These are phyloP conservation scores for Dipus sagitta DNA, from an alignment of 2,797 vertebrate species.

Conservation along the genomic window DNA sequence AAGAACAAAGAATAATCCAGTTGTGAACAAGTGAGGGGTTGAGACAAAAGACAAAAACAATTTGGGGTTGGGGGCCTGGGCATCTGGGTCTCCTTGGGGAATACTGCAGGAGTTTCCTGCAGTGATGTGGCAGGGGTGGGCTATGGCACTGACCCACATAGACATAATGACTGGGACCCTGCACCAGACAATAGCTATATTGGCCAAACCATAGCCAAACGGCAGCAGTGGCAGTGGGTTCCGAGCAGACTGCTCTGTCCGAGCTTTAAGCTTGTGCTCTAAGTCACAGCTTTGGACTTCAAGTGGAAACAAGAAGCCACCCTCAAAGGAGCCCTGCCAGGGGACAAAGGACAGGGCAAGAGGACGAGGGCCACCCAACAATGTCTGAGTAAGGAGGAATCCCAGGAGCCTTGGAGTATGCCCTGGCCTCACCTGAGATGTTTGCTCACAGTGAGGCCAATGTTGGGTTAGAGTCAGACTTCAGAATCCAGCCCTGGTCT, in stretches of 20 bases:
- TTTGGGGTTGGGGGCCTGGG: constrained; percentile 74
- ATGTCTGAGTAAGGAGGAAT: not conserved
- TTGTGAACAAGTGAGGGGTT: not conserved
- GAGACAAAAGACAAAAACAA: not conserved
- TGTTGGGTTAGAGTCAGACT: not conserved
- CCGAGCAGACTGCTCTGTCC: not conserved
- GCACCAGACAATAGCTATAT: not conserved
- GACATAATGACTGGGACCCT: not conserved
- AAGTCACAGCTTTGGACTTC: not conserved
- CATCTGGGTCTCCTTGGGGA: not conserved
- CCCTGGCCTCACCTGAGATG: not conserved
- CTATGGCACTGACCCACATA: not conserved
- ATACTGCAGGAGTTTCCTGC: not conserved
- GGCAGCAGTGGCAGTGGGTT: not conserved
- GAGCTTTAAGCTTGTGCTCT: not conserved
- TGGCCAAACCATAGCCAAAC: not conserved
- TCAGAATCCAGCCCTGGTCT: not conserved
- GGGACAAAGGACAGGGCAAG: not conserved
- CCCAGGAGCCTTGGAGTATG: not conserved
- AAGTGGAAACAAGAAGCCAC: not conserved
- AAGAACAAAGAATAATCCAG: not conserved
- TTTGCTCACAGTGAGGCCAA: not conserved
- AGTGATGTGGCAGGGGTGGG: too few species aligned
- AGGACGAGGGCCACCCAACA: not conserved
- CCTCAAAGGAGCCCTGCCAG: not conserved